Evolutionary conservation across 2,113 vertebrate genomes (phyloP).

Genomic region (Lepisosteus oculatus): DNA sequence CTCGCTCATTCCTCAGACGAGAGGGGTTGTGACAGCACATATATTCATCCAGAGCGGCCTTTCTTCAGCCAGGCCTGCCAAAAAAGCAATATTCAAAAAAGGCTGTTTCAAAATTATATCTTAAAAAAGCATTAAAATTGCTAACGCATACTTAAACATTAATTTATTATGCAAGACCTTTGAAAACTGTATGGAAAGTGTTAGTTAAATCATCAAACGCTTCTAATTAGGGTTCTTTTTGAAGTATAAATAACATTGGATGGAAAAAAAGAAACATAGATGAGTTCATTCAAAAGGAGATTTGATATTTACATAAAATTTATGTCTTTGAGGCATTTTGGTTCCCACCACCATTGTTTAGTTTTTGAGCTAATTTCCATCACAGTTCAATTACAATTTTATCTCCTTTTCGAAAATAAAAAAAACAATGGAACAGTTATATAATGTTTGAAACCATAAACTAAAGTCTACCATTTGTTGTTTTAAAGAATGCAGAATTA

Average conservation of each 20-base stretch:
- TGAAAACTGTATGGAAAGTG: constrained; percentile 3
- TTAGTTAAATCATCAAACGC: constrained; percentile 15
- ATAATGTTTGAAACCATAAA: no score
- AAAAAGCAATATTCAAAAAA: constrained; percentile 1
- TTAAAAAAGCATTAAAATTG: no score
- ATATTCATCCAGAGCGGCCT: no score
- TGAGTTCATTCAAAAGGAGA: neutral
- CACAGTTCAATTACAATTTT: neutral
- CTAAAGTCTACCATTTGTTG: no score
- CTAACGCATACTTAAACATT: neutral
- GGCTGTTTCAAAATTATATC: neutral
- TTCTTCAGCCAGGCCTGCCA: no score
- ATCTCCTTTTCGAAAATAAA: no score
- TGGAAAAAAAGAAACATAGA: neutral
- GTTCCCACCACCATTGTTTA: neutral
- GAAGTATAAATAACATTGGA: constrained; percentile 15
- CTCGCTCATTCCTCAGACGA: no score
- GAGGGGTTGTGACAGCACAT: no score
- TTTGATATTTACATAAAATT: neutral
- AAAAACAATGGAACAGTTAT: no score
- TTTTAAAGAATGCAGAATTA: no score
- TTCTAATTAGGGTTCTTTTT: constrained; percentile 13
- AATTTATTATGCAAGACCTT: constrained; percentile 12
- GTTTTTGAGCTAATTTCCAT: neutral
- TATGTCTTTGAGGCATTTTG: neutral